phyloP scores from a whole-genome alignment of 2,888 invertebrate genomes.

The Spodoptera picta region DNA sequence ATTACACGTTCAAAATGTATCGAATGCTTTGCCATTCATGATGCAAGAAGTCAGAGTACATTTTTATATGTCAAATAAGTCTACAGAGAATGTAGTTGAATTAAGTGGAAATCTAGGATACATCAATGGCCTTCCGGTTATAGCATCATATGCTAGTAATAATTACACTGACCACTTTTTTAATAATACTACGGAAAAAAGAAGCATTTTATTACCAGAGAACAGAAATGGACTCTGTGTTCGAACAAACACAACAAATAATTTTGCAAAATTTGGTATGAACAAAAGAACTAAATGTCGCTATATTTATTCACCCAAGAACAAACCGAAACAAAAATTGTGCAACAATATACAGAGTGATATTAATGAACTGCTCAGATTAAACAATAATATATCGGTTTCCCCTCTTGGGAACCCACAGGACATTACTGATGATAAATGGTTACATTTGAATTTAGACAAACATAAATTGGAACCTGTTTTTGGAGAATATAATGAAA shows the following conservation, averaged over 20 bases:
- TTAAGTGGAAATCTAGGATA: slow-evolving; percentile 95
- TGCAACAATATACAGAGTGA: slow-evolving; percentile 73
- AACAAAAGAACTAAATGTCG: slow-evolving; percentile 84
- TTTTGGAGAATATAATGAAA: slow-evolving; percentile 67
- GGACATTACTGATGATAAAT: slow-evolving; percentile 68
- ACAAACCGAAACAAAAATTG: slow-evolving; percentile 56
- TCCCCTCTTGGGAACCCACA: slow-evolving; percentile 79
- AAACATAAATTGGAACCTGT: slow-evolving; percentile 53
- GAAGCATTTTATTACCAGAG: slow-evolving; percentile 68
- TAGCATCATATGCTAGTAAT: slow-evolving; percentile 73
- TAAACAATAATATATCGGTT: slow-evolving; percentile 62
- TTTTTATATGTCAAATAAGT: slow-evolving; percentile 72
- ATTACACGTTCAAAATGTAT: slow-evolving; percentile 67
- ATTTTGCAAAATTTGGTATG: slow-evolving; percentile 81
- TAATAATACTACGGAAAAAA: slow-evolving; percentile 58
- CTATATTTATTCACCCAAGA: slow-evolving; percentile 56
- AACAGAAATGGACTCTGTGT: slow-evolving; percentile 82
- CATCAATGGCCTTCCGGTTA: slow-evolving; percentile 90
- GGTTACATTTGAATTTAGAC: slow-evolving; percentile 66
- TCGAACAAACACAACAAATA: slow-evolving; percentile 69
- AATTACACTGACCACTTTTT: slow-evolving; percentile 75
- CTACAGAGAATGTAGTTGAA: slow-evolving; percentile 65
- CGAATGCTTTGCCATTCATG: slow-evolving; percentile 62
- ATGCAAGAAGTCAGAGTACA: slow-evolving; percentile 73
- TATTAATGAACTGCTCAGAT: slow-evolving; percentile 62